Base-by-base conservation (phyloP, 2,888 invertebrate species). In the Orthosia gothica region DNA sequence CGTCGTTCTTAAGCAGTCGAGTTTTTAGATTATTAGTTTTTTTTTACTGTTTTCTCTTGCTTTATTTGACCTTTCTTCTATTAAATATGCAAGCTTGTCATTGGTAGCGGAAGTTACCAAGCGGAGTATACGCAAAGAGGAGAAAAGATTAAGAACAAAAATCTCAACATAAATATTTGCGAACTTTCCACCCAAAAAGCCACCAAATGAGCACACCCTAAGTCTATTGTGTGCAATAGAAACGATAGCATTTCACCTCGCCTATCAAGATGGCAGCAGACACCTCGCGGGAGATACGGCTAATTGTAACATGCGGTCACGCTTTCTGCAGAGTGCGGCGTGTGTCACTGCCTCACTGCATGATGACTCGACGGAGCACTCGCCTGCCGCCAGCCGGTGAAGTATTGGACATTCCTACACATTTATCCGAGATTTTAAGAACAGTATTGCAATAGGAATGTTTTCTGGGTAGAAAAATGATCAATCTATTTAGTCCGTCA, bases 201-300 rank as follows among this genome's bases (percentile, higher is more conserved):
- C 16, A 5, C 61, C 32, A 63, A 54, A 57, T 87, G 49, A 40
- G 49, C 76, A 32, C 59, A n/a, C 68, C 86, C 73, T 83, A 63
- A 83, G 71, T 75, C 70, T 80, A 87, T 86, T 85, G 89, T 87
- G 89, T 88, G 91, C 89, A 82, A 81, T 83, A 81, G 81, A 81
- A 83, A 89, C 89, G 91, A 92, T 93, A 92, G 87, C 91, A 92
- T 91, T 92, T 91, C 92, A 91, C 91, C 90, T 85, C 88, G 67
- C 63, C 74, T 91, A 93, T 93, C 93, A 89, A 89, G 92, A 93
- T 92, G 86, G 74, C 72, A 76, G 84, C 86, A 74, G 85, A 84
- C 87, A 88, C 85, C 82, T 84, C 68, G 75, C 68, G 57, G 32
- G 79, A 87, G 87, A 87, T 87, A 86, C 74, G 79, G 80, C 87